phyloP scores from a whole-genome alignment of 2,113 vertebrate species.

The Leptobrachium leishanense region DNA sequence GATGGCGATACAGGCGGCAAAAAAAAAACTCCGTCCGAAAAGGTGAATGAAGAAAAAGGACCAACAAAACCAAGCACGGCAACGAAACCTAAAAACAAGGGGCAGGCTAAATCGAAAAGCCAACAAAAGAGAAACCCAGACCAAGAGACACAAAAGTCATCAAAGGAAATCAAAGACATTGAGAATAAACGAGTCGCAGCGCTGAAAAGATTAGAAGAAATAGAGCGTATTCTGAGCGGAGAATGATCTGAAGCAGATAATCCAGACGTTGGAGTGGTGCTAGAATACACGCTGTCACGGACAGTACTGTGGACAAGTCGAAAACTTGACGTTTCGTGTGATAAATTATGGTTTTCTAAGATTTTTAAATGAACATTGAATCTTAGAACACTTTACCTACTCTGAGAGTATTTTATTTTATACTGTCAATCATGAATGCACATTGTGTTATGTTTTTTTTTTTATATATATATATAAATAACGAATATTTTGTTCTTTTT shows the following conservation, averaged over 20 bases:
- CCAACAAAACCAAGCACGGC: constrained; percentile 67
- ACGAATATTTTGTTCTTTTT: not conserved
- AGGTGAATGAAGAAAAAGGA: constrained; percentile 68
- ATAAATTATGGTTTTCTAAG: constrained; percentile 3
- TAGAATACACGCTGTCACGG: not conserved
- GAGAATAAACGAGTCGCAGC: constrained; percentile 94
- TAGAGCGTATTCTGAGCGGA: constrained; percentile 94
- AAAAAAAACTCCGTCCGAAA: constrained; percentile 58
- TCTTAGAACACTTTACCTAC: constrained; percentile 10
- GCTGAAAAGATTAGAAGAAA: constrained; percentile 96
- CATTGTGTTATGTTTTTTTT: constrained; percentile 1
- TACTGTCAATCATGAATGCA: constrained; percentile 2
- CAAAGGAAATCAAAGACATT: constrained; percentile 92
- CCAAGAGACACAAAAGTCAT: constrained; percentile 81
- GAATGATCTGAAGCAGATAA: constrained; percentile 71
- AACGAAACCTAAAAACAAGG: constrained; percentile 57
- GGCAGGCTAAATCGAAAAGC: constrained; percentile 63
- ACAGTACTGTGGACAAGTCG: constrained; percentile 5
- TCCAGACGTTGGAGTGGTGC: constrained; percentile 13
- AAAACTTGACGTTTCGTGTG: constrained; percentile 7
- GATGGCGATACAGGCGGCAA: constrained; percentile 37
- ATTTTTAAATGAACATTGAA: constrained; percentile 18
- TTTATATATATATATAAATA: not conserved
- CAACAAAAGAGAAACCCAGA: constrained; percentile 67
- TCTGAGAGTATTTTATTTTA: constrained; percentile 15